A percentile compares a stretch with the other conserved stretches of the same genome.
Conservation (phyloP, 2,113 vertebrate genomes). For the Paracanthobrama guichenoti region DNA sequence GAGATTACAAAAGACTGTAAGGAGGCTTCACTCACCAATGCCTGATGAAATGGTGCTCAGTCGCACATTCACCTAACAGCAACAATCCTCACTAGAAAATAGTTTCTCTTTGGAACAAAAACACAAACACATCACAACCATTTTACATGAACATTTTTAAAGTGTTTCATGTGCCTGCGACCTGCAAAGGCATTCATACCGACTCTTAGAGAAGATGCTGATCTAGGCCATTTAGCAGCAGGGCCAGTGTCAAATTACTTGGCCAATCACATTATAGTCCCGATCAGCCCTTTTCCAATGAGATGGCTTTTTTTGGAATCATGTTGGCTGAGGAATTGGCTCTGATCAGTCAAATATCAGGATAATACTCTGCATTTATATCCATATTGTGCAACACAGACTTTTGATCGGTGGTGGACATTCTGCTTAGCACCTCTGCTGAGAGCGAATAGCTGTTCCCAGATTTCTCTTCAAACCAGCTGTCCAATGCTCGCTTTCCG, state of each 20-base stretch:
- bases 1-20: neutral
- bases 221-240: slow-evolving; percentile 64
- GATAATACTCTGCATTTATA: slow-evolving; percentile 84
- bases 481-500: slow-evolving; percentile 90
- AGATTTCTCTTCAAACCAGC: slow-evolving; percentile 97
- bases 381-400: slow-evolving; percentile 81
- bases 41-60: slow-evolving; percentile 18
- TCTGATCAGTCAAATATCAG: slow-evolving; percentile 78
- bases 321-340: slow-evolving; percentile 60
- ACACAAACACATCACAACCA: slow-evolving; percentile 49
- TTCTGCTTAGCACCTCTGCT: slow-evolving; percentile 83
- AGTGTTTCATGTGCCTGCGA: slow-evolving; percentile 47
- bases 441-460: slow-evolving; percentile 86
- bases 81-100: slow-evolving; percentile 12
- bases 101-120: slow-evolving; percentile 47
- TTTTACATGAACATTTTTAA: slow-evolving; percentile 35
- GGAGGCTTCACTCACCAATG: slow-evolving; percentile 19
- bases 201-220: slow-evolving; percentile 50
- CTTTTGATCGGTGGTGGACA: slow-evolving; percentile 85
- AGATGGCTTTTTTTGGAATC: slow-evolving; percentile 59
- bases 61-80: slow-evolving; percentile 8
- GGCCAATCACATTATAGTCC: slow-evolving; percentile 59
- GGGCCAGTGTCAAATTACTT: slow-evolving; percentile 54
- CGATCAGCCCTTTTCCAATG: slow-evolving; percentile 46
- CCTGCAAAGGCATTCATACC: slow-evolving; percentile 56